Base-by-base conservation (phyloP, 2,888 invertebrate species). In the Cantharis rufa region DNA sequence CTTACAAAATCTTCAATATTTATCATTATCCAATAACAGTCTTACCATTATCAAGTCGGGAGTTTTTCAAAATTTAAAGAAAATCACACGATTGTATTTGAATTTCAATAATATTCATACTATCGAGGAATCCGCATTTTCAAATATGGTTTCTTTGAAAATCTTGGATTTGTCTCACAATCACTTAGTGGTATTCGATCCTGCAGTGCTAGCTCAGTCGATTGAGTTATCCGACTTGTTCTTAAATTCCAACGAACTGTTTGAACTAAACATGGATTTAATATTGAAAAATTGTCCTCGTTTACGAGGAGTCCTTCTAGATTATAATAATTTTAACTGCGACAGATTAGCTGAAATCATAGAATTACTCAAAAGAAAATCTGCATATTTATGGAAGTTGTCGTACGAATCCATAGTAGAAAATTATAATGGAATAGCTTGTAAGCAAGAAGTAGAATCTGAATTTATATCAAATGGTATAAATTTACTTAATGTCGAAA, bases 61-160 rank as follows among this genome's bases (percentile, higher is more conserved):
- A 4, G 64, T 72, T 9, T 76, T 76, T 18, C 62, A 63, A 18
- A 69, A 21, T 21, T 73, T 76, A 69, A 10, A 18, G 3, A 10
- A 5, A 2, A 63, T 15, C 13, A 48, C n/a, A n/a, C 11, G n/a
- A 5, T 48, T 76, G 3, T 11, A 24, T 2, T 13, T 76, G 13
- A 15, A 11, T 7, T 28, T 64, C 10, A 61, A 16, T 11, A 64
- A 70, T 15, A 63, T 70, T 18, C 21, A 62, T 1, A 13, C 28
- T 15, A 18, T 76, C 7, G 32, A 66, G 10, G 28, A 62, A 10
- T 15, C 24, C 4, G 62, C 64, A 3, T 72, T 76, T 76, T 69
- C 62, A 21, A 70, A 72, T 10, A 24, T 76, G 15, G 1, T n/a
- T 1, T 13, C 21, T 7, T 66, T 66, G 13, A 21, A 7, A 16